Percentiles rank a stretch among this genome's conserved stretches.
These are phyloP conservation scores for Ornithoptera alexandrae DNA, from an alignment of 2,888 invertebrate species.

Conservation along the genomic window DNA sequence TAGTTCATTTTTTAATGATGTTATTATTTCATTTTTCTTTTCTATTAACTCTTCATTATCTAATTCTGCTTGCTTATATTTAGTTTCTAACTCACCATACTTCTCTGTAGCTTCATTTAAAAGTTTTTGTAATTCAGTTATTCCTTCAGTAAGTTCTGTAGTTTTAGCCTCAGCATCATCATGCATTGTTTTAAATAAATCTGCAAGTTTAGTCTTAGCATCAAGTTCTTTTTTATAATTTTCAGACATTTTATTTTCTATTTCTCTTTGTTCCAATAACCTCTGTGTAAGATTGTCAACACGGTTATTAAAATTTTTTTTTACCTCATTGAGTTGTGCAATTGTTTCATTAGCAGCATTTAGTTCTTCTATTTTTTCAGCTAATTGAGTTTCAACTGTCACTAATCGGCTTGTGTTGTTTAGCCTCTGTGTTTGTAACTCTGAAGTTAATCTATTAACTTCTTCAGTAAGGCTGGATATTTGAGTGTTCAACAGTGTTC, in stretches of 20 bases:
- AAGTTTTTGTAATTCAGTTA: conserved; percentile 86
- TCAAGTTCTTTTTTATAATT: conserved; percentile 89
- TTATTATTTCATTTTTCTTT: conserved; percentile 85
- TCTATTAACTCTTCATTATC: conserved; percentile 83
- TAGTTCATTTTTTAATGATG: conserved; percentile 87
- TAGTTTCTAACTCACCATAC: conserved; percentile 89
- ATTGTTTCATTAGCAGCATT: conserved; percentile 85
- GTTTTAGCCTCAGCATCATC: conserved; percentile 89
- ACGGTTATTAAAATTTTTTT: conserved; percentile 83
- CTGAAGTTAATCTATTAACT: conserved; percentile 87
- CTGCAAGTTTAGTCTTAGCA: conserved; percentile 90
- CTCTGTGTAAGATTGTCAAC: conserved; percentile 85
- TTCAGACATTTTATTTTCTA: conserved; percentile 86
- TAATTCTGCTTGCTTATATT: conserved; percentile 81
- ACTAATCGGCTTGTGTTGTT: conserved; percentile 83
- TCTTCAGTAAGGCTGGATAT: conserved; percentile 89
- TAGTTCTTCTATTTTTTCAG: conserved; percentile 89
- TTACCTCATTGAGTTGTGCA: conserved; percentile 83
- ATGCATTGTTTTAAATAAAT: conserved; percentile 89
- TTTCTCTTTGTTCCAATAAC: conserved; percentile 86
- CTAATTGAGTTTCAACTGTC: conserved; percentile 86
- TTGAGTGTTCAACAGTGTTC: conserved; percentile 86
- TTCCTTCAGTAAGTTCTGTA: conserved; percentile 87
- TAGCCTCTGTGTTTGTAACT: conserved; percentile 87
- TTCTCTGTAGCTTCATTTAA: conserved; percentile 89